Conservation (phyloP, 2,888 invertebrate genomes). For the Oxycera nigricornis region DNA sequence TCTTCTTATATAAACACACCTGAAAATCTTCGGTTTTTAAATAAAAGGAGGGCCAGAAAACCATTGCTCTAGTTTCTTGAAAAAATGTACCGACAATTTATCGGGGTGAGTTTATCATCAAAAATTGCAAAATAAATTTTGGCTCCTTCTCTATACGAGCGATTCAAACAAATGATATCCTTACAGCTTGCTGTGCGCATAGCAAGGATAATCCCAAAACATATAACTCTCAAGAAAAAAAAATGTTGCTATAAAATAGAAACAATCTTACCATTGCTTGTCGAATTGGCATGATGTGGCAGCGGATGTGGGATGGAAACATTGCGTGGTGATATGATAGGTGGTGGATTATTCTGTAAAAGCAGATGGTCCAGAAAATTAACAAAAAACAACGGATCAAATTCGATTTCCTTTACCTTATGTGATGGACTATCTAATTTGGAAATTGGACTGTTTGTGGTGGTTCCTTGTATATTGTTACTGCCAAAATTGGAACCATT, state of each 20-base stretch:
- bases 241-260: neutral
- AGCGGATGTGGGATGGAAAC: slow-evolving; percentile 63
- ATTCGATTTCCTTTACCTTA: slow-evolving; percentile 47
- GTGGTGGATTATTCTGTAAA: slow-evolving; percentile 40
- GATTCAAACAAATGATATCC: too few relatives aligned
- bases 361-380: too few relatives aligned
- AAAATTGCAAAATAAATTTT: too few relatives aligned
- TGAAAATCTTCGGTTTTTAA: too few relatives aligned
- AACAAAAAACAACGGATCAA: neutral
- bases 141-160: too few relatives aligned
- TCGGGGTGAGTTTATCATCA: too few relatives aligned
- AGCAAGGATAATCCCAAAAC: too few relatives aligned
- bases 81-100: too few relatives aligned
- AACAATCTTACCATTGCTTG: slow-evolving; percentile 48
- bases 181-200: too few relatives aligned
- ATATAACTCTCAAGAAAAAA: neutral
- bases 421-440: slow-evolving; percentile 47
- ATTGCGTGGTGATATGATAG: slow-evolving; percentile 57
- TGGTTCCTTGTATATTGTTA: slow-evolving; percentile 48
- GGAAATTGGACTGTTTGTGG: slow-evolving; percentile 41
- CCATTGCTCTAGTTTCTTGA: too few relatives aligned
- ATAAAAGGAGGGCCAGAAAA: too few relatives aligned
- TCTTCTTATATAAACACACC: too few relatives aligned
- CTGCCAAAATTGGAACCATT: slow-evolving; percentile 19
- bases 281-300: slow-evolving; percentile 59